A percentile compares a stretch with the other conserved stretches of the same genome.
phyloP scores from a whole-genome alignment of 23 tunicate species.

The Aplidium turbinatum region DNA sequence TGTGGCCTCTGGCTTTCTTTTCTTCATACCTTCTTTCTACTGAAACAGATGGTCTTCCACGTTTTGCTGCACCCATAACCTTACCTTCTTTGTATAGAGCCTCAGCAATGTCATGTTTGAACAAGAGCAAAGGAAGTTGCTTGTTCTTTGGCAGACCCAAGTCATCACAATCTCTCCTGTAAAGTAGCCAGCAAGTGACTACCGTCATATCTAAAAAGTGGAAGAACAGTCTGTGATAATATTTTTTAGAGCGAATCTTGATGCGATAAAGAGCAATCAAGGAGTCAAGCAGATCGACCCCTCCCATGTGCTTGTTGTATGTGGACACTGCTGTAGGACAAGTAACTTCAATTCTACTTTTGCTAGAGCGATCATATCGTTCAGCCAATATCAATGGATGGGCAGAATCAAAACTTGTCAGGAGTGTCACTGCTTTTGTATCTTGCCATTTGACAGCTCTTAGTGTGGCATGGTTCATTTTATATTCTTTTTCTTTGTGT shows the following conservation, averaged over 20 bases:
- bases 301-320: constrained; percentile 20
- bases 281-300: constrained; percentile 14
- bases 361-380: background rate
- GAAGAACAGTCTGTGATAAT: constrained; percentile 3
- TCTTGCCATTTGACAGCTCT: constrained; percentile 28
- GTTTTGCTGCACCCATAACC: background rate
- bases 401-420: constrained; percentile 13
- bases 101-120: constrained; percentile 12
- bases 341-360: constrained; percentile 13
- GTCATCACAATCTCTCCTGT: constrained; percentile 10
- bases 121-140: constrained; percentile 14
- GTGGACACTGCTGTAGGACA: constrained; percentile 12
- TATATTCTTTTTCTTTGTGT: background rate
- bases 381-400: background rate
- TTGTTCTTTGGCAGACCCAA: background rate
- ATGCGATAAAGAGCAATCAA: constrained; percentile 7
- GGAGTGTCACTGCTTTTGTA: constrained; percentile 19
- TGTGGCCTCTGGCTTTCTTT: constrained; percentile 19
- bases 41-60: constrained; percentile 19
- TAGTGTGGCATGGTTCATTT: background rate
- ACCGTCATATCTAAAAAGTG: constrained; percentile 16
- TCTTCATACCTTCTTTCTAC: constrained; percentile 7
- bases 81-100: constrained; percentile 10
- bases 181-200: constrained; percentile 9
- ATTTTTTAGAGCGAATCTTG: constrained; percentile 8